Base-by-base conservation (phyloP, 2,113 vertebrate species). In the Parus major region DNA sequence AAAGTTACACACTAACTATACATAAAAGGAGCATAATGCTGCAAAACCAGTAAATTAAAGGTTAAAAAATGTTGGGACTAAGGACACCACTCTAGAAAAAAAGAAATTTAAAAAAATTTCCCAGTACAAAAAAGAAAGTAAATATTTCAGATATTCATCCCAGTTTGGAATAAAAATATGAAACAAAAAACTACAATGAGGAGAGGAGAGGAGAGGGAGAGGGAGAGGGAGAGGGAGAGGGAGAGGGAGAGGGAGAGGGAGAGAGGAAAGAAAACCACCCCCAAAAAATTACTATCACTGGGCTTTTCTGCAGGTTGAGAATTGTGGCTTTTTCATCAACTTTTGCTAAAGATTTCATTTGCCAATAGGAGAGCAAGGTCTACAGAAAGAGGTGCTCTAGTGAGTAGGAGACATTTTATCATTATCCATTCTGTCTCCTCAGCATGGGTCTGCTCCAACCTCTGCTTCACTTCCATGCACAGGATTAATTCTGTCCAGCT, bases 21-120 rank as follows among this genome's bases (percentile, higher is more conserved):
- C 4, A 36, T 41, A 21, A 85, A 88, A 82, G 27, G 12, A 81
- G 46, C 7, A 39, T 25, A 50, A 78, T 11, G 5, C 5, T 55
- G 47, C 17, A 80, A 82, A 92, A 10, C 1, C 8, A 83, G 1
- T 21, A 33, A 72, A 5, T 66, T 60, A 70, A 81, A 73, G 5
- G 24, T 79, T 88, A 76, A 71, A 22, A 92, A 61, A 83, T 49
- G 24, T 5, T 79, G 25, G 16, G 72, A 72, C 56, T 69, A 88
- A 52, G 16, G 21, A 50, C 10, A 44, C 1, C 3, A 15, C 8
- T 64, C 7, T 8, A 28, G 36, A 69, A 64, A 85, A 71, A 70
- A 72, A n/a, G 1, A 22, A 11, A 11, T 4, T 72, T 39, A 4
- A 0, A 14, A 63, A 29, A 50, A 25, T 8, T 31, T 3, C 3